These are phyloP conservation scores for Drosophila subpulchrella DNA, from an alignment of 1,140 invertebrate genomes.

Conservation along the genomic window DNA sequence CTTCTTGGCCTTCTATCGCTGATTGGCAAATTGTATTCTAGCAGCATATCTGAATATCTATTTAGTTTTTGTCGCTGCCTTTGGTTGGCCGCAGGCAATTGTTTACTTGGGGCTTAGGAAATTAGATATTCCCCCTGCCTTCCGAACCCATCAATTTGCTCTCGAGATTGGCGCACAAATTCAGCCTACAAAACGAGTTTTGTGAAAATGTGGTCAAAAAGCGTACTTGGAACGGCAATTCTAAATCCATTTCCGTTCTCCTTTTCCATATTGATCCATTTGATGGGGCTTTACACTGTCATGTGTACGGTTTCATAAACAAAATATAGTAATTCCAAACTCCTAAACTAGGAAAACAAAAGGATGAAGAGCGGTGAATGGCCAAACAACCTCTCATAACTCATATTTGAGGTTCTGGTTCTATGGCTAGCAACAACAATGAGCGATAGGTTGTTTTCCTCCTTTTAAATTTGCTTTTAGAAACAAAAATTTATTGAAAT, in stretches of 20 bases:
- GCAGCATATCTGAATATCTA: slow-evolving; percentile 68
- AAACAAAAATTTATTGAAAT: slow-evolving; percentile 25
- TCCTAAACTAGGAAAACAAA: slow-evolving; percentile 32
- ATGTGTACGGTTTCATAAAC: slow-evolving; percentile 37
- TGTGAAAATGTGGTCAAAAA: slow-evolving; percentile 16
- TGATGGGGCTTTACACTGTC: slow-evolving; percentile 29
- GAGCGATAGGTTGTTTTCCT: slow-evolving; percentile 43
- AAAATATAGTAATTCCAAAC: slow-evolving; percentile 71
- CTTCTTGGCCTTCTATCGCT: slow-evolving; percentile 33
- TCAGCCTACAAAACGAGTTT: slow-evolving; percentile 23
- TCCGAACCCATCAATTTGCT: too few species aligned
- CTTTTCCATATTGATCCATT: slow-evolving; percentile 38
- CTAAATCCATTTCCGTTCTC: slow-evolving; percentile 70
- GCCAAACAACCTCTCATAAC: slow-evolving; percentile 64
- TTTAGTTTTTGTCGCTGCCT: slow-evolving; percentile 52
- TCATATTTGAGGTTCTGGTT: slow-evolving; percentile 40
- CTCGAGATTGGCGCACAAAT: slow-evolving; percentile 10
- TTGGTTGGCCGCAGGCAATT: slow-evolving; percentile 34
- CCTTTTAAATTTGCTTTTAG: slow-evolving; percentile 2
- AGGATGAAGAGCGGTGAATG: slow-evolving; percentile 4
- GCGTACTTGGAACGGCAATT: slow-evolving; percentile 64
- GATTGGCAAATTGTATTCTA: slow-evolving; percentile 75
- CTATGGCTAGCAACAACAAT: slow-evolving; percentile 46
- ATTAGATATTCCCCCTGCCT: slow-evolving; percentile 51
- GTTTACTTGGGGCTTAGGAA: slow-evolving; percentile 57